Evolutionary conservation across 2,888 invertebrate species (phyloP).

Genomic region (Drosophila meridionalis): DNA sequence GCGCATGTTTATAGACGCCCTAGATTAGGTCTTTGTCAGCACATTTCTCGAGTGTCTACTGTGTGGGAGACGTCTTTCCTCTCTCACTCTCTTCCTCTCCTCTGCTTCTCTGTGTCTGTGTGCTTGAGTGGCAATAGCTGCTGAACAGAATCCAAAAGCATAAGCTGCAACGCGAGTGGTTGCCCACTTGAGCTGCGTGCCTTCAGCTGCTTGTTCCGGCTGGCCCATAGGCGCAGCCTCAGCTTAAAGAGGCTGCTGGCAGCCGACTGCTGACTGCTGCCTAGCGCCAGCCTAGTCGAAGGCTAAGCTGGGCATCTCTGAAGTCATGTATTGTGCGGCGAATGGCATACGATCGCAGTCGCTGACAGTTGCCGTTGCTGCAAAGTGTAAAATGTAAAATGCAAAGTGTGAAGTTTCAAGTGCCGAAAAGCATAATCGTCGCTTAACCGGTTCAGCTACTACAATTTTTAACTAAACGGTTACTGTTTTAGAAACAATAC

Average conservation of each 20-base stretch:
- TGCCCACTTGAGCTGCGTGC: conserved; percentile 49
- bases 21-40: conserved; percentile 83
- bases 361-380: conserved; percentile 24
- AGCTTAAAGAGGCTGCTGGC: not conserved
- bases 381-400: conserved; percentile 10
- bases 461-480: not conserved
- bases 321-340: conserved; percentile 18
- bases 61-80: conserved; percentile 5
- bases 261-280: not conserved
- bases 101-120: conserved; percentile 66
- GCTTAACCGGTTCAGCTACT: conserved; percentile 10
- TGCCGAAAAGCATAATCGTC: conserved; percentile 31
- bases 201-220: conserved; percentile 47
- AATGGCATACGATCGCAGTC: conserved; percentile 36
- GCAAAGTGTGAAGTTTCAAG: conserved; percentile 17
- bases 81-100: conserved; percentile 8
- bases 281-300: conserved; percentile 12
- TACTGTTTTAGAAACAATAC: not conserved
- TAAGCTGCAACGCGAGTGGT: conserved; percentile 69
- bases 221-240: conserved; percentile 30
- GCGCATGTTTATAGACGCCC: conserved; percentile 77
- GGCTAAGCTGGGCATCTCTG: not conserved
- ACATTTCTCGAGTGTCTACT: conserved; percentile 81
- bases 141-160: conserved; percentile 75
- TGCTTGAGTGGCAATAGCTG: conserved; percentile 81